phyloP scores from a whole-genome alignment of 2,113 vertebrate species.

The Hassar affinis region DNA sequence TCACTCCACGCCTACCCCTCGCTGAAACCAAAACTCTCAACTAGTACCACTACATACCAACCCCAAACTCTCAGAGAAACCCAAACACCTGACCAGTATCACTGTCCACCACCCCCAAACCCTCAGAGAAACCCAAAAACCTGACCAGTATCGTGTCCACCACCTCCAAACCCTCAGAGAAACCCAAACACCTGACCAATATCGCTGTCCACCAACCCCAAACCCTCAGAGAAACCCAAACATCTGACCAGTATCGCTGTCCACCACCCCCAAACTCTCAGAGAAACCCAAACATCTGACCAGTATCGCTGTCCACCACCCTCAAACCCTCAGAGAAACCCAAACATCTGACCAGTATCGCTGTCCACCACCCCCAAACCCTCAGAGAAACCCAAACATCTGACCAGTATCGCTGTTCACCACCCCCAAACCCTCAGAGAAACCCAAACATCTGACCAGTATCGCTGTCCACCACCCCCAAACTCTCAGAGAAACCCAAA shows the following conservation, averaged over 20 bases:
- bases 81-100: background rate
- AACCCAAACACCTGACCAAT: background rate
- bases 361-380: background rate
- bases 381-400: background rate
- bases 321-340: background rate
- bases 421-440: background rate
- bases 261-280: too few relatives aligned
- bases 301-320: background rate
- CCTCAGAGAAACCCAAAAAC: background rate
- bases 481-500: background rate
- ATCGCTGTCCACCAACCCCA: background rate
- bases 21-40: background rate
- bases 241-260: background rate
- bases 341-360: background rate
- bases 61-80: background rate
- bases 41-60: background rate
- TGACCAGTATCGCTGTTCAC: background rate
- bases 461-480: background rate
- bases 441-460: background rate
- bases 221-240: background rate
- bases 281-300: background rate
- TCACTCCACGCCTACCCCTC: background rate
- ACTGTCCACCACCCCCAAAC: background rate
- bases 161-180: background rate
- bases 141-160: background rate